phyloP scores from a whole-genome alignment of 2,113 vertebrate species.

The Egretta garzetta region DNA sequence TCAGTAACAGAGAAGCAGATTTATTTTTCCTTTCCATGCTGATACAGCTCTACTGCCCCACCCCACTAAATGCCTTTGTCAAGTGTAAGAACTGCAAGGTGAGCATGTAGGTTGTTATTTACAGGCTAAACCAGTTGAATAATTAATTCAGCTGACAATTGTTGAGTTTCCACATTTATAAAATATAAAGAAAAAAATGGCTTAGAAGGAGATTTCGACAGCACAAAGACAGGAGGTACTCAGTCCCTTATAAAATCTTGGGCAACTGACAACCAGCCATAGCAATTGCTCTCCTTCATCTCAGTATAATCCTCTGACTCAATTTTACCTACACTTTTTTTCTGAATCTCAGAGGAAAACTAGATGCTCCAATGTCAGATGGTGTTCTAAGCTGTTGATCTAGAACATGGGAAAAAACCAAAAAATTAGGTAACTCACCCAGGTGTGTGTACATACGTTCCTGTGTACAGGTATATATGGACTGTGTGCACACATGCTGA shows the following conservation, averaged over 20 bases:
- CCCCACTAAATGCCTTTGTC: neutral
- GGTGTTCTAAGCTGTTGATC: neutral
- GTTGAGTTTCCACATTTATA: neutral
- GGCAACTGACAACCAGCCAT: neutral
- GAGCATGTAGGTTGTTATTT: neutral
- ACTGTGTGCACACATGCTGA: fast-evolving
- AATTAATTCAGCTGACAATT: neutral
- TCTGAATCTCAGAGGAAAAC: neutral
- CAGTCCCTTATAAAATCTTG: neutral
- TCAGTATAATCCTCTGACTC: neutral
- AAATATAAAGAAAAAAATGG: neutral
- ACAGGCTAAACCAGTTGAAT: neutral
- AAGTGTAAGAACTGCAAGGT: neutral
- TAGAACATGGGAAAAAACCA: neutral
- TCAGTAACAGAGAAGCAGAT: neutral
- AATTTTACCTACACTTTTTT: neutral
- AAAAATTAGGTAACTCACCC: neutral
- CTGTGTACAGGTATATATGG: neutral
- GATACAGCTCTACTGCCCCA: neutral
- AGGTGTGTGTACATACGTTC: neutral
- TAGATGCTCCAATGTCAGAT: neutral
- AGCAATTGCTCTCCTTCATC: neutral
- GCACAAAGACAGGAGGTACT: neutral
- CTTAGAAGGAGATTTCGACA: neutral
- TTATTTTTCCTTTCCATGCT: neutral